Conservation (phyloP, 2,113 vertebrate genomes). For the Saimiri boliviensis region DNA sequence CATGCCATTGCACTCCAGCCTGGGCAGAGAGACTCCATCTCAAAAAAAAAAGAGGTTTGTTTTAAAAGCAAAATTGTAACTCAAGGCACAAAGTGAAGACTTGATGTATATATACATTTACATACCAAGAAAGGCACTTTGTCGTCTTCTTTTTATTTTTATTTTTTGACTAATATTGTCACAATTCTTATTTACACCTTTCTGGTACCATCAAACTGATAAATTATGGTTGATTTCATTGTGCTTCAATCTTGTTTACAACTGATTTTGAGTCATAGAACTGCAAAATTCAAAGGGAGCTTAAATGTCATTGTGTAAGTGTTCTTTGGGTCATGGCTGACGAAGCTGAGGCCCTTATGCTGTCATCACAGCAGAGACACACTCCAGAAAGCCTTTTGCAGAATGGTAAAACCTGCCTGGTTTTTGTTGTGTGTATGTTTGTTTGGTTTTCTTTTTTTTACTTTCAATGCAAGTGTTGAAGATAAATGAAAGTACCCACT, state of each 20-base stretch:
- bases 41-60: neutral
- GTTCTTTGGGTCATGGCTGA: neutral
- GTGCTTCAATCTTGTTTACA: neutral
- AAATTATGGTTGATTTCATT: neutral
- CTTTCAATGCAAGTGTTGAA: neutral
- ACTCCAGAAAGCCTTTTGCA: neutral
- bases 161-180: neutral
- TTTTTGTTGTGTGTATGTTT: neutral
- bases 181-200: neutral
- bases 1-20: too few relatives aligned
- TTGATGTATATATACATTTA: neutral
- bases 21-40: too few relatives aligned
- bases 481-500: neutral
- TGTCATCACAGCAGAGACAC: neutral
- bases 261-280: conserved; percentile 21
- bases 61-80: conserved; percentile 50
- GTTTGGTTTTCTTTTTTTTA: neutral
- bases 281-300: neutral
- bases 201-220: neutral
- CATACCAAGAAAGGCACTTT: neutral
- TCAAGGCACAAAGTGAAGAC: conserved; percentile 43
- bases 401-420: neutral
- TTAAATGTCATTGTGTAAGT: neutral
- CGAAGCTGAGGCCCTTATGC: neutral
- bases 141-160: too few relatives aligned